phyloP scores from a whole-genome alignment of 2,113 vertebrate species.

The Aldabrachelys gigantea region DNA sequence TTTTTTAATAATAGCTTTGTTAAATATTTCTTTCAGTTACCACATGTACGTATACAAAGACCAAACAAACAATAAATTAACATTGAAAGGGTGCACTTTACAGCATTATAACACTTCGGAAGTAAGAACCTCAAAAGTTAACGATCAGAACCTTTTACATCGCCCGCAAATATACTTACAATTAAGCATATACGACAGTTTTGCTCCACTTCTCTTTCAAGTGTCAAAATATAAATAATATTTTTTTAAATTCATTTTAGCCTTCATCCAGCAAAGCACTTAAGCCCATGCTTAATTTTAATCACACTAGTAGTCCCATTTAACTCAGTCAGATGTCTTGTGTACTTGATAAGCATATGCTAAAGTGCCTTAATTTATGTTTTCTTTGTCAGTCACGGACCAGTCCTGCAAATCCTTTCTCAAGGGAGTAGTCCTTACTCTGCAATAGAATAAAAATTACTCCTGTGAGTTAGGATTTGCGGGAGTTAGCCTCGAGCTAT shows the following conservation, averaged over 20 bases:
- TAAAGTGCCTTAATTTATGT: conserved; percentile 15
- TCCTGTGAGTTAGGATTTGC: not conserved
- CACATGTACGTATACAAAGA: not conserved
- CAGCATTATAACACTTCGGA: not conserved
- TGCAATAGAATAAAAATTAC: not conserved
- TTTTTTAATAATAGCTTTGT: not conserved
- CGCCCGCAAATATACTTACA: not conserved
- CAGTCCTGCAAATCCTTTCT: not conserved
- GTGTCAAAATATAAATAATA: conserved; percentile 23
- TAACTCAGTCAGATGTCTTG: not conserved
- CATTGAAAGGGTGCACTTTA: not conserved
- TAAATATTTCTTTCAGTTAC: not conserved
- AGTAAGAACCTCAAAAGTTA: not conserved
- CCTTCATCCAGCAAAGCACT: not conserved
- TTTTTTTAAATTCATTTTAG: not conserved
- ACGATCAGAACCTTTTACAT: not conserved
- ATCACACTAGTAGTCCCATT: not conserved
- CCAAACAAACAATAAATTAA: not conserved
- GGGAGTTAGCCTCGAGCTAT: conserved; percentile 1
- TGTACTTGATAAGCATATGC: not conserved
- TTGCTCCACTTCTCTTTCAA: conserved; percentile 22
- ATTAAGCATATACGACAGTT: conserved; percentile 5
- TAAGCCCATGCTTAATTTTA: not conserved
- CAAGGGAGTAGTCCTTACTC: not conserved
- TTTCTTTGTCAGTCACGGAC: not conserved